phyloP scores from a whole-genome alignment of 2,888 invertebrate species.

The Pandemis cinnamomeana region DNA sequence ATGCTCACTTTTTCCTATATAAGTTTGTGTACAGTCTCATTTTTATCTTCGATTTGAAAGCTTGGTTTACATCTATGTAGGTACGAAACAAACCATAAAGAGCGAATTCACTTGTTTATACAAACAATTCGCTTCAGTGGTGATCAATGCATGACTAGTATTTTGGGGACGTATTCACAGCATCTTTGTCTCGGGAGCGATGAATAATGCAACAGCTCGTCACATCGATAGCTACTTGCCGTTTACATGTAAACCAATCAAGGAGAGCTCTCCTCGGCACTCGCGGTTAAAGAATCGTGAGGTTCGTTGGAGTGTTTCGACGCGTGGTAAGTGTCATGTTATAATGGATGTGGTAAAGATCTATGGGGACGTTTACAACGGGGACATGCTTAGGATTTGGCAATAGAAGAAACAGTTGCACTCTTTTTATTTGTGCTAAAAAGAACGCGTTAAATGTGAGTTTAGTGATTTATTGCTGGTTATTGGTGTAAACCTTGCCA shows the following conservation, averaged over 20 bases:
- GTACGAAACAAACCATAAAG: constrained; percentile 21
- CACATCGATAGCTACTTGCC: constrained; percentile 55
- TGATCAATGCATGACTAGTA: constrained; percentile 70
- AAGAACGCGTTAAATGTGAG: background rate
- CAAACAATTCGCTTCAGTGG: constrained; percentile 51
- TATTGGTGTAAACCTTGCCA: background rate
- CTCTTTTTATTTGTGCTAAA: constrained; percentile 7
- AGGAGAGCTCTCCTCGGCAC: constrained; percentile 7
- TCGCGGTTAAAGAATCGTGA: background rate
- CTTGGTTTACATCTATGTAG: background rate
- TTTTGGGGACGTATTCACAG: constrained; percentile 61
- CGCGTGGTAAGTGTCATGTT: constrained; percentile 45
- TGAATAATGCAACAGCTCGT: constrained; percentile 76
- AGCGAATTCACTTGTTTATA: constrained; percentile 56
- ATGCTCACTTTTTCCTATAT: no score
- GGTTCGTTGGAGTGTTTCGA: background rate
- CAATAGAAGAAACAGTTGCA: constrained; percentile 25
- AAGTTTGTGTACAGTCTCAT: no score
- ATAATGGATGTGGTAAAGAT: constrained; percentile 54
- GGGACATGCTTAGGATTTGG: constrained; percentile 45
- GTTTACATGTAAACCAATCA: constrained; percentile 54
- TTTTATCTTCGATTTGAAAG: no score
- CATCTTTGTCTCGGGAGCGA: constrained; percentile 67
- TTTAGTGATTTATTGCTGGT: background rate
- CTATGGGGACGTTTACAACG: constrained; percentile 51